Evolutionary conservation across 1,140 invertebrate species (phyloP).

Genomic region (Scaptodrosophila lebanonensis): DNA sequence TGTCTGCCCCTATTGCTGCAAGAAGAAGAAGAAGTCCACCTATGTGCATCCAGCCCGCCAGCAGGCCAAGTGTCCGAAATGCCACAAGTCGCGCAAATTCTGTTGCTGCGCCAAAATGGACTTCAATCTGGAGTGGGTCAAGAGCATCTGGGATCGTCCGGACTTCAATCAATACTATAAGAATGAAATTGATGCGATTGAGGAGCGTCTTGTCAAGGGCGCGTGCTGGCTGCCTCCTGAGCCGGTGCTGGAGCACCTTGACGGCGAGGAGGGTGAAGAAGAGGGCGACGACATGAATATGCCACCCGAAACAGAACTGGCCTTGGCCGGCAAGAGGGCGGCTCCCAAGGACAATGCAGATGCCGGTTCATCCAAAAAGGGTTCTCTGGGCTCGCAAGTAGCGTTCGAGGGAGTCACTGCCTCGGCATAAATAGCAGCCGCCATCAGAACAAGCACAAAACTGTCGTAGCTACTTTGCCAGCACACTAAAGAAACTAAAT

Average conservation of each 20-base stretch:
- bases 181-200: slow-evolving; percentile 63
- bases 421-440: too few species aligned
- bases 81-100: slow-evolving; percentile 67
- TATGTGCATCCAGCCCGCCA: slow-evolving; percentile 48
- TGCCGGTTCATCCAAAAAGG: neutral
- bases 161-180: slow-evolving; percentile 70
- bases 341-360: neutral
- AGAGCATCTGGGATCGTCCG: slow-evolving; percentile 67
- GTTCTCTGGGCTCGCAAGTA: neutral
- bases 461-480: too few species aligned
- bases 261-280: slow-evolving; percentile 33
- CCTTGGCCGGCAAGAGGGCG: slow-evolving; percentile 35
- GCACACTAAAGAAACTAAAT: too few species aligned
- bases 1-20: slow-evolving; percentile 67
- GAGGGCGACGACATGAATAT: slow-evolving; percentile 22
- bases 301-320: slow-evolving; percentile 27
- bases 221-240: slow-evolving; percentile 57
- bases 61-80: slow-evolving; percentile 61
- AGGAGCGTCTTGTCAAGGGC: slow-evolving; percentile 52
- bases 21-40: slow-evolving; percentile 58
- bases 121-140: slow-evolving; percentile 65
- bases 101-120: slow-evolving; percentile 66
- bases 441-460: too few species aligned
- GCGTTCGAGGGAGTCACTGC: too few species aligned
- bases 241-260: slow-evolving; percentile 25